A percentile compares a stretch with the other conserved stretches of the same genome.
phyloP scores from a whole-genome alignment of 2,888 invertebrate species.

The Scrobipalpa atriplicella region DNA sequence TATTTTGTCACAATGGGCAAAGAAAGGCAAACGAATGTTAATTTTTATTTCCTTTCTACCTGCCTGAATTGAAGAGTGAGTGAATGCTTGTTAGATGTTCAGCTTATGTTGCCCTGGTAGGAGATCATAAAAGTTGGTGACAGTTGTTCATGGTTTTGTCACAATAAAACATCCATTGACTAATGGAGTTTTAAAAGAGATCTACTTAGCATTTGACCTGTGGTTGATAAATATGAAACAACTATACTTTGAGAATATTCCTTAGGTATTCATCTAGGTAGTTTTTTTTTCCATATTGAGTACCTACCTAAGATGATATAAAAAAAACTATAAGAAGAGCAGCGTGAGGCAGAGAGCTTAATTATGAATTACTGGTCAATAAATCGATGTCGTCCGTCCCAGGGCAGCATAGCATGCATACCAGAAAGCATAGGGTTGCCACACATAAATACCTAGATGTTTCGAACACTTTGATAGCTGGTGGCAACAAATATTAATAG shows the following conservation, averaged over 20 bases:
- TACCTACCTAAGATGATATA: conserved; percentile 33
- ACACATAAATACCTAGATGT: neutral
- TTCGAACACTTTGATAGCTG: neutral
- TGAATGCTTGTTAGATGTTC: neutral
- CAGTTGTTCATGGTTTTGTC: neutral
- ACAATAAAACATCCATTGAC: neutral
- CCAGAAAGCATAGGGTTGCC: conserved; percentile 36
- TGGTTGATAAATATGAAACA: no score
- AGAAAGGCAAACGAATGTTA: neutral
- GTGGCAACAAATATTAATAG: neutral
- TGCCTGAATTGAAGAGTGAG: neutral
- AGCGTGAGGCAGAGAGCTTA: conserved; percentile 61
- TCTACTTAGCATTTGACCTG: no score
- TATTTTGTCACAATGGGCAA: neutral
- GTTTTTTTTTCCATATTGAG: no score
- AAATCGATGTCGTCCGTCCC: conserved; percentile 58
- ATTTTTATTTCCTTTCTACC: no score
- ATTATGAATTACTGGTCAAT: conserved; percentile 73
- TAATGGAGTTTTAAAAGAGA: no score
- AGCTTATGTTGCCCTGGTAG: neutral
- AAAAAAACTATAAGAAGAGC: conserved; percentile 44
- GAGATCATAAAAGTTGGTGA: neutral
- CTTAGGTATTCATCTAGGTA: no score
- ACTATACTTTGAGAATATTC: no score
- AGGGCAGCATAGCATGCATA: conserved; percentile 55